phyloP scores from a whole-genome alignment of 2,113 vertebrate species.

The Dicerorhinus sumatrensis region DNA sequence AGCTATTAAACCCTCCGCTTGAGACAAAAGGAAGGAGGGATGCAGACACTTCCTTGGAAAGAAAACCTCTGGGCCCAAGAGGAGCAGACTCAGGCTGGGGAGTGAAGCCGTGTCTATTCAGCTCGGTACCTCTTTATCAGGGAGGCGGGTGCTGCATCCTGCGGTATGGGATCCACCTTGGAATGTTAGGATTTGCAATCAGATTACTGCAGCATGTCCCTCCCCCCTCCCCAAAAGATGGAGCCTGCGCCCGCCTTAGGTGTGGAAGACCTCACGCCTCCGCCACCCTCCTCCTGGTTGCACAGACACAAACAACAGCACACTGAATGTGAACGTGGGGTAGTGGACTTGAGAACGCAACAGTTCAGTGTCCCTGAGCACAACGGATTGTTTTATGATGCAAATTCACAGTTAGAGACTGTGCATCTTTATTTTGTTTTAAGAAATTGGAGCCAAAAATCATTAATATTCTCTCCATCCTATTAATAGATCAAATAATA shows the following conservation, averaged over 20 bases:
- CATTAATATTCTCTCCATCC: not conserved
- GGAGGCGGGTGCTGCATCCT: slow-evolving; percentile 47
- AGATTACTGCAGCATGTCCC: slow-evolving; percentile 48
- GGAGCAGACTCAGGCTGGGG: slow-evolving; percentile 77
- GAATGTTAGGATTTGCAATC: slow-evolving; percentile 70
- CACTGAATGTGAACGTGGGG: not conserved
- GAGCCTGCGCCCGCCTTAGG: slow-evolving; percentile 11
- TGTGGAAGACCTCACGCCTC: not conserved
- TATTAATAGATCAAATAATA: slow-evolving; percentile 23
- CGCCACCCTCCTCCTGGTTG: not conserved
- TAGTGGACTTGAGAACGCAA: not conserved
- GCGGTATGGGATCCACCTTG: slow-evolving; percentile 27
- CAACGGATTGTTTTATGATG: not conserved
- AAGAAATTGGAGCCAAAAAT: slow-evolving; percentile 47
- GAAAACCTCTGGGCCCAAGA: slow-evolving; percentile 81
- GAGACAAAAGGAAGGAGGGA: slow-evolving; percentile 96
- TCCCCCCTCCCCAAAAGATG: not conserved
- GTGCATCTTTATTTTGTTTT: not conserved
- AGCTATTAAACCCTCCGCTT: slow-evolving; percentile 95
- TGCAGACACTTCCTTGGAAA: slow-evolving; percentile 86
- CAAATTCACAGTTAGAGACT: not conserved
- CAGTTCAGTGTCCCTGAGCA: not conserved
- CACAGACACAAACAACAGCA: not conserved
- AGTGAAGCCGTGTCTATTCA: slow-evolving; percentile 72
- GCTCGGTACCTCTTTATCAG: slow-evolving; percentile 23